phyloP scores from a whole-genome alignment of 1,140 invertebrate genomes.

The Brachionus angularis region DNA sequence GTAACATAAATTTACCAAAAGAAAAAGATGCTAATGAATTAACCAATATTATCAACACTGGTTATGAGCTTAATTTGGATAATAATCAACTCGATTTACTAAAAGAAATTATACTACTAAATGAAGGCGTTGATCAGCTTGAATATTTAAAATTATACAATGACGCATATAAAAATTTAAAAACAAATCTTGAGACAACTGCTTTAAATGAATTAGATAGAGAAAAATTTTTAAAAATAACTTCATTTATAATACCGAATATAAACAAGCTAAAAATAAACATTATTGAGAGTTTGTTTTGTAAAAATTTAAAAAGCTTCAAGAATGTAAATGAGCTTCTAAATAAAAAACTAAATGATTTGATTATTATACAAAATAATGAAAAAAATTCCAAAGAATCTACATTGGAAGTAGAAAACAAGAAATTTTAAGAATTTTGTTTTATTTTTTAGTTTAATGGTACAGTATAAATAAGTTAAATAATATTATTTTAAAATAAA shows the following conservation, averaged over 20 bases:
- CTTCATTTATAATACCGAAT: neutral
- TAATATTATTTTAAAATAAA: neutral
- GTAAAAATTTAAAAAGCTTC: neutral
- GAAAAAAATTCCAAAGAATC: neutral
- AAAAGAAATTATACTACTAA: too few species aligned
- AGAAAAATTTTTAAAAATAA: neutral
- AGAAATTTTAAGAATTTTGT: neutral
- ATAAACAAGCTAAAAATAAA: neutral
- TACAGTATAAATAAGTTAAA: neutral
- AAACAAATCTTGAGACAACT: neutral
- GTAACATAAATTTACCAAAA: neutral
- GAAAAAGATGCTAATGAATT: neutral
- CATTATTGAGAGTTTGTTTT: neutral
- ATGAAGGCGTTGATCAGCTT: neutral
- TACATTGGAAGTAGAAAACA: neutral
- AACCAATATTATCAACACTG: neutral
- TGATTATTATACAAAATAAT: neutral
- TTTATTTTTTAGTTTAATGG: neutral
- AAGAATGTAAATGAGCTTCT: neutral
- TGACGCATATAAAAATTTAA: neutral
- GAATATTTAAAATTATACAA: neutral
- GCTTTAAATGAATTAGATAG: neutral
- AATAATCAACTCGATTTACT: neutral
- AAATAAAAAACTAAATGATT: neutral
- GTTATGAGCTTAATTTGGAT: neutral